Evolutionary conservation across 1,140 invertebrate genomes (phyloP), one percentile per base, ranked within the genome.

Genomic region (Drosophila tropicalis): DNA sequence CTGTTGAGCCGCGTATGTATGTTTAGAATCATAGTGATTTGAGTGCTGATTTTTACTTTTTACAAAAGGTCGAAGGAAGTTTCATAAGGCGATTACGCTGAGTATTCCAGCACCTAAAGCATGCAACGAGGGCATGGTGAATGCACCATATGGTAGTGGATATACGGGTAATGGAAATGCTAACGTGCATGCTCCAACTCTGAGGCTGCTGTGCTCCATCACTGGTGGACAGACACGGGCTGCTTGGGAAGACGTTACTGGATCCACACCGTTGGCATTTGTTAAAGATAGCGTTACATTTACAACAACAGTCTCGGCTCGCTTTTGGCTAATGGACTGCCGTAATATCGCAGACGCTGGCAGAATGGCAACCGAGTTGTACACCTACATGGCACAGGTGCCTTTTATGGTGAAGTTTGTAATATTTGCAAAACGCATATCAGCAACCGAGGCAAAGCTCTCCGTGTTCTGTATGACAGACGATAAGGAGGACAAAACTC

Each of bases 241-340:
- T 6, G 97, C 99, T 91, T 99, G 99, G 99, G 99, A 99, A 93
- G 99, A 99, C 92, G 98, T 99, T 5, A 99, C 99, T 5, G 98
- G 98, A 34, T 98, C 98, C 51, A 99, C 98, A 3, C 98, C 98
- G 1, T 93, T 99, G 40, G 98, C 98, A 0, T 99, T 99, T 92
- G 97, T 99, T 78, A 99, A 99, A 82, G 98, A 99, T 91, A 98
- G 97, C 91, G 98, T 99, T 0, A 99, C 98, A 13, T 99, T 99
- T 92, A 99, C 99, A 0, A 99, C 99, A 0, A 99, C 98, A 4
- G 98, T 99, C 0, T 99, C 99, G 1, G 99, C 99, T n/a, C 94
- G 98, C 85, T 99, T 99, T 93, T 99, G 99, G 98, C 93, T 99
- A 25, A 99, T 99, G 95, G 99, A 99, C 92, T 99, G 98, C 90